Conservation (phyloP, 2,797 vertebrate genomes). For the Anguilla anguilla region DNA sequence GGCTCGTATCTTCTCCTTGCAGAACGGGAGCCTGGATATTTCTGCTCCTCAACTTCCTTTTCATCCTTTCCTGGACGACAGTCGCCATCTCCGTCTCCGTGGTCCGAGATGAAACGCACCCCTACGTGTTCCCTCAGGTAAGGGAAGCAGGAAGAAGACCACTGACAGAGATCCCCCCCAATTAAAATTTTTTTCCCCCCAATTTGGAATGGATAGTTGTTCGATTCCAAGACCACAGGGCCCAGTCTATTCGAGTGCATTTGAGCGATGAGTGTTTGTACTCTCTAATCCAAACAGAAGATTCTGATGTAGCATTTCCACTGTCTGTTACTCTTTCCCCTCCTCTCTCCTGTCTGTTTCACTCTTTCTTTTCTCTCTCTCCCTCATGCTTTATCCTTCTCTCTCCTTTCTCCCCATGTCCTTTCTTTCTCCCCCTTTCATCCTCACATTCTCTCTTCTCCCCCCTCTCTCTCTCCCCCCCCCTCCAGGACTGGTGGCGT, state of each 20-base stretch:
- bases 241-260: no score
- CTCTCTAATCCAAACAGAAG: neutral
- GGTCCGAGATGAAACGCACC: constrained; percentile 48
- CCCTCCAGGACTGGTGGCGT: constrained; percentile 68
- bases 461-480: no score
- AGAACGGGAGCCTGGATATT: constrained; percentile 70
- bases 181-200: neutral
- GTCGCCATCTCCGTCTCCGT: constrained; percentile 67
- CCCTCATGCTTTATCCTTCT: neutral
- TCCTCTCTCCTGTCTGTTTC: neutral
- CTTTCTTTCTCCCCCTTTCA: neutral
- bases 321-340: neutral
- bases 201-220: neutral
- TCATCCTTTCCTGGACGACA: constrained; percentile 70
- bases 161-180: no score
- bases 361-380: no score
- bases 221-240: no score
- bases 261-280: no score
- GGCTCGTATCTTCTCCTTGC: constrained; percentile 10
- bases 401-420: no score
- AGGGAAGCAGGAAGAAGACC: neutral
- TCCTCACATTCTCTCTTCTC: no score
- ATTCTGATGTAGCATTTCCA: neutral
- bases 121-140: constrained; percentile 63
- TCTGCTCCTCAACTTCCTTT: constrained; percentile 67